Evolutionary conservation across 2,888 invertebrate genomes (phyloP).

Genomic region (Tachina lurida): DNA sequence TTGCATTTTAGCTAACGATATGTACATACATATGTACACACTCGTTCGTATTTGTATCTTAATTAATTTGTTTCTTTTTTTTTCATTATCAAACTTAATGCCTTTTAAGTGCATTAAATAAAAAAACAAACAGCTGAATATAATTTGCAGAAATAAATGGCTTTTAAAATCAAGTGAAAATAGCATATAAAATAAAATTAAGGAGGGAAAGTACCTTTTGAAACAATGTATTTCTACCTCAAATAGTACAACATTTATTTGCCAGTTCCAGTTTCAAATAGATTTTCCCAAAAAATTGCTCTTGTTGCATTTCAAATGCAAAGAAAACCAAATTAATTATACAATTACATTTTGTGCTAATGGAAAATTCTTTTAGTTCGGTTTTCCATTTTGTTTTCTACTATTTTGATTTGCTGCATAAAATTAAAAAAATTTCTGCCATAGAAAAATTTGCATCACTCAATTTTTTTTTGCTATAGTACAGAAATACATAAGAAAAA

Average conservation of each 20-base stretch:
- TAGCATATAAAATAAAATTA: background rate
- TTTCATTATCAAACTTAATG: slow-evolving; percentile 29
- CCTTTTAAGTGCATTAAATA: slow-evolving; percentile 11
- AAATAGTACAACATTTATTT: background rate
- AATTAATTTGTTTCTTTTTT: slow-evolving; percentile 12
- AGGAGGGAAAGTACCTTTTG: background rate
- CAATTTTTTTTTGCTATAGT: no score
- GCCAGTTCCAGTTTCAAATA: background rate
- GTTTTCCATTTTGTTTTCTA: background rate
- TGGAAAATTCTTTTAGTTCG: slow-evolving; percentile 42
- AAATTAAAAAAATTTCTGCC: background rate
- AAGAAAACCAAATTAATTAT: slow-evolving; percentile 12
- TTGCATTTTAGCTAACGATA: no score
- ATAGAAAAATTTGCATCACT: no score
- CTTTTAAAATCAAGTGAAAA: background rate
- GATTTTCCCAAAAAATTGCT: background rate
- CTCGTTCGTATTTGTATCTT: background rate
- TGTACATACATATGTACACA: background rate
- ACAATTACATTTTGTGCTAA: slow-evolving; percentile 35
- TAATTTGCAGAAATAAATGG: slow-evolving; percentile 6
- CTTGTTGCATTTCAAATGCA: background rate
- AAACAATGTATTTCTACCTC: no score
- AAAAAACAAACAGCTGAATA: background rate
- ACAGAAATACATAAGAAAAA: no score
- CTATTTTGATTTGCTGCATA: background rate